Base-by-base conservation (phyloP, 2,888 invertebrate genomes). In the Pterobdella sp. region DNA sequence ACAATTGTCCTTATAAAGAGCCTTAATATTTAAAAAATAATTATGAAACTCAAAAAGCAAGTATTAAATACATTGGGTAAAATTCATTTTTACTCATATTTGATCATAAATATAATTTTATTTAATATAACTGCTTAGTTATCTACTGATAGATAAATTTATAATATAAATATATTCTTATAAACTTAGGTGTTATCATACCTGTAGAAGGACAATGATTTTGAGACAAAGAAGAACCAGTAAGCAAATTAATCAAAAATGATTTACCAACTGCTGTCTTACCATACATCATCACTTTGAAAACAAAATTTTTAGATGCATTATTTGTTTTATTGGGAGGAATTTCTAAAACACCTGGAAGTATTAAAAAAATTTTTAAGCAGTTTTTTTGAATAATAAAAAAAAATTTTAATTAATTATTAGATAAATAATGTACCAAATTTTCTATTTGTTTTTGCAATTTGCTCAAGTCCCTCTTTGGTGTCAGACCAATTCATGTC, bases 211-310 rank as follows among this genome's bases (percentile, higher is more conserved):
- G 56, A 32, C 29, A 71, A 63, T 71, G 56, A 63, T 29, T 56
- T 34, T 32, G 35, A 32, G 31, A 35, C 4, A 63, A 10, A 14
- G 34, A 35, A n/a, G 34, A 32, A 10, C 35, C 26, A 0, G 56
- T 29, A 36, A 71, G 63, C 18, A 35, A 35, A 10, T 34, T 63
- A 1, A 71, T 36, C 22, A 71, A 26, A 26, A 36, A 34, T n/a
- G 63, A 34, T 35, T 71, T 71, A 4, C 71, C 71, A 29, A 71
- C 71, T 1, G 56, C 35, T 22, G 52, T 32, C 34, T 63, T 71
- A 35, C 71, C 71, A 63, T 71, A 71, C 34, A 71, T 10, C n/a
- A 71, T 35, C 52, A 71, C 31, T 63, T 71, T 71, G 60, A 56
- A 56, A 18, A 3, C 60, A 22, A 26, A 56, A 18, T 7, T 22